A percentile compares a stretch with the other conserved stretches of the same genome.
Conservation (phyloP, 2,113 vertebrate species). For the Mustela lutreola region DNA sequence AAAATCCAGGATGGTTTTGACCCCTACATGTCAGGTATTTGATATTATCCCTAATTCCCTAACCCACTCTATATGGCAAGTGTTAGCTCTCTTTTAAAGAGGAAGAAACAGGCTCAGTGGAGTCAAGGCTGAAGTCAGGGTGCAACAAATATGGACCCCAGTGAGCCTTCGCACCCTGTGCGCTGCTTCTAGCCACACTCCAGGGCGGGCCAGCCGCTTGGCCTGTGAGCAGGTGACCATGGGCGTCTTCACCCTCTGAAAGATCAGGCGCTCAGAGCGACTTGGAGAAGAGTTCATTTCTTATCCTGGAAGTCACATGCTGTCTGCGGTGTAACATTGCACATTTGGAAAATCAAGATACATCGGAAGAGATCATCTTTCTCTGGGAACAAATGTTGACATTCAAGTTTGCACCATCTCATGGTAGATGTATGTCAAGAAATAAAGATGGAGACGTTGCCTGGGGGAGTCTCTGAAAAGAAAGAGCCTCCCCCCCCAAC, state of each 20-base stretch:
- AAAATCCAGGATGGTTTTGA: neutral
- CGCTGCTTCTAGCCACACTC: neutral
- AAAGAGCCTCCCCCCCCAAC: neutral
- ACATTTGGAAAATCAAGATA: constrained; percentile 35
- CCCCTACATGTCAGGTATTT: neutral
- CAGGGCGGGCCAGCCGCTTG: neutral
- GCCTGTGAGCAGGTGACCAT: neutral
- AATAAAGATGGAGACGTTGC: neutral
- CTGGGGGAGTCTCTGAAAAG: neutral
- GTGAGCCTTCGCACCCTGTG: neutral
- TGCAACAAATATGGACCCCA: neutral
- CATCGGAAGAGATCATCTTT: neutral
- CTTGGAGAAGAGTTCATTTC: neutral
- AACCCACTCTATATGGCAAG: neutral
- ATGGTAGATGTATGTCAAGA: neutral
- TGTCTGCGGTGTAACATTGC: neutral
- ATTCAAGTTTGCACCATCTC: neutral
- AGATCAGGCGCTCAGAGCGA: neutral
- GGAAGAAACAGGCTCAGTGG: neutral
- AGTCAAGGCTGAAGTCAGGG: neutral
- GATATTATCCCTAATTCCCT: neutral
- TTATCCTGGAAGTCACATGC: neutral
- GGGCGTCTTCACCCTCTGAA: neutral
- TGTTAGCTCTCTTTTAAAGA: neutral
- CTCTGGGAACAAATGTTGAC: neutral